Percentiles rank a stretch among this genome's conserved stretches.
These are phyloP conservation scores for Itoplectis maculator DNA, from an alignment of 2,888 invertebrate species.

Conservation along the genomic window DNA sequence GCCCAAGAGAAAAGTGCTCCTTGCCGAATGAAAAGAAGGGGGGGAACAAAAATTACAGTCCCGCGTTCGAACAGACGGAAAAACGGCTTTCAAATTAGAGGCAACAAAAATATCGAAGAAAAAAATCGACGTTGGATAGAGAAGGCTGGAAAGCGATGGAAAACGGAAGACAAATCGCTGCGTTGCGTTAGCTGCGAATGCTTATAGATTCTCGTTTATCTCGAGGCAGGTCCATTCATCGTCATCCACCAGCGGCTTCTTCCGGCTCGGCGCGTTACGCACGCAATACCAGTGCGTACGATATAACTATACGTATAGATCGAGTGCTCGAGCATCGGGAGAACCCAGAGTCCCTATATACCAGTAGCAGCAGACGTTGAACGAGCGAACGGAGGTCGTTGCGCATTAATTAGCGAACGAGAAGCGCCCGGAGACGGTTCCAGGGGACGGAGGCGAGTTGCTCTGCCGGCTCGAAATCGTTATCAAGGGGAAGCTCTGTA, in stretches of 20 bases:
- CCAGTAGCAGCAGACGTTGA: slow-evolving; percentile 43
- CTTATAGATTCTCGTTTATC: slow-evolving; percentile 67
- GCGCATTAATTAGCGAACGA: slow-evolving; percentile 56
- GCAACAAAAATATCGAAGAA: too few relatives aligned
- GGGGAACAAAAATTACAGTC: background rate
- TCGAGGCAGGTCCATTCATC: slow-evolving; percentile 38
- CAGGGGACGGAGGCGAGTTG: slow-evolving; percentile 64
- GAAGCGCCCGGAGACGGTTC: slow-evolving; percentile 67
- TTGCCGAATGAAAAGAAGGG: background rate
- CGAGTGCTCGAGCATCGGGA: slow-evolving; percentile 14
- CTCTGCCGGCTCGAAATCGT: slow-evolving; percentile 75
- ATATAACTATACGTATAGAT: slow-evolving; percentile 12
- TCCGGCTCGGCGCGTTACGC: slow-evolving; percentile 41
- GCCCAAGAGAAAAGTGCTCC: background rate
- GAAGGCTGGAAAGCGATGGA: slow-evolving; percentile 56
- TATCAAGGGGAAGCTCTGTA: slow-evolving; percentile 75
- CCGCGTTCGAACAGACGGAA: background rate
- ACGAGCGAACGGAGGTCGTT: slow-evolving; percentile 39
- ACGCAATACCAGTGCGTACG: slow-evolving; percentile 5
- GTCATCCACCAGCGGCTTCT: slow-evolving; percentile 45
- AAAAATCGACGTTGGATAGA: slow-evolving; percentile 8
- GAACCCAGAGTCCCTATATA: background rate
- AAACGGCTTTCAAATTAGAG: background rate
- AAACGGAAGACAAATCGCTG: slow-evolving; percentile 63
- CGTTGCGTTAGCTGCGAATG: slow-evolving; percentile 62